These are phyloP conservation scores for Chiloscyllium punctatum DNA, from an alignment of 2,797 vertebrate genomes.

Conservation along the genomic window DNA sequence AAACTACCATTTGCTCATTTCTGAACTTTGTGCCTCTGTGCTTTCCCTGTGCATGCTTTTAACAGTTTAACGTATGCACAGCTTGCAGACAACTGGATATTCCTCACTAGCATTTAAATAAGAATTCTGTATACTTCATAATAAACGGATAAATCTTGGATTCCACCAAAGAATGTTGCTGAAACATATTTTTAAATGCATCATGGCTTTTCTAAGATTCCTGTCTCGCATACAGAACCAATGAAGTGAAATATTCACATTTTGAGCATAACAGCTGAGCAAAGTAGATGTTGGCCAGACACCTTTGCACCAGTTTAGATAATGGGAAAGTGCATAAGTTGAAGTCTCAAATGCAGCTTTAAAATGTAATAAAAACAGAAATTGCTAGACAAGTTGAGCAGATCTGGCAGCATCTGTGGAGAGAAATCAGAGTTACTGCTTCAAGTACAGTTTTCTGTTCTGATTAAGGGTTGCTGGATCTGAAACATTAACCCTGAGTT, in stretches of 20 bases:
- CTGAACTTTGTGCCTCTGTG: neutral
- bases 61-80: neutral
- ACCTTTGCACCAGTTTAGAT: neutral
- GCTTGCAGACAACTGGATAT: neutral
- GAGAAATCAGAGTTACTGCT: too few species aligned
- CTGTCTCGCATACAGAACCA: neutral
- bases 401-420: too few species aligned
- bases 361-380: neutral
- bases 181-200: neutral
- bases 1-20: neutral
- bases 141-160: neutral
- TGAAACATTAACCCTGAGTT: too few species aligned
- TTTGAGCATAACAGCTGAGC: neutral
- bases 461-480: too few species aligned
- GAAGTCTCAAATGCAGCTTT: neutral
- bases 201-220: neutral
- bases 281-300: neutral
- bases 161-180: neutral
- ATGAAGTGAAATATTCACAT: neutral
- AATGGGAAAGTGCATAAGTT: neutral
- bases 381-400: too few species aligned
- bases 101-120: neutral
- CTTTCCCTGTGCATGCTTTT: neutral
- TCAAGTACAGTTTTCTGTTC: too few species aligned
- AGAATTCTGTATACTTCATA: neutral